Base-by-base conservation (phyloP, 2,888 invertebrate genomes). In the Platycheirus rosarum region DNA sequence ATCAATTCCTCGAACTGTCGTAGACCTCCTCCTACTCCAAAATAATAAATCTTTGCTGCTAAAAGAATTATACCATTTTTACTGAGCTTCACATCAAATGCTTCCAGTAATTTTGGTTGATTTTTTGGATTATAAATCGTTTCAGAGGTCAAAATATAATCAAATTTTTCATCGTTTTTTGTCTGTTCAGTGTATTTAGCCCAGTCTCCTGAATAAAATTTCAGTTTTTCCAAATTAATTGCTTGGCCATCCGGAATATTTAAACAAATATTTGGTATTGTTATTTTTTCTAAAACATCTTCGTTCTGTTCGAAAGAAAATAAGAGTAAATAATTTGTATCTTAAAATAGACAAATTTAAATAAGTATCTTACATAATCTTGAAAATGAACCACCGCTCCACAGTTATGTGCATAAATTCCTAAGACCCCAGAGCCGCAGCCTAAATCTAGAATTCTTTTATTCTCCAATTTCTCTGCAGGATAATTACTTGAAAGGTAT, bases 1-100 rank as follows among this genome's bases (percentile, higher is more conserved):
- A 97, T 86, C 60, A 92, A 89, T 48, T 92, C 89, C 89, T 95
- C 93, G 92, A 98, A 98, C 85, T 95, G 93, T 84, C 94, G 91
- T 42, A 94, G 92, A 9, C 97, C 95, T 60, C 98, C 98, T 9
- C 98, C 98, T 18, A 98, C 97, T 84, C 98, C 98, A 92, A 98
- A 98, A 90, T 99, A 99, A 90, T 95, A 94, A 11, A 93, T 93
- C 92, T 98, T 99, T 2, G 97, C 98, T 63, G 97, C 98, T 69
- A 98, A 90, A 89, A 93, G 94, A 84, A 92, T 91, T 48, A 88
- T 87, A 42, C 97, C 98, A 85, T 92, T 93, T 0, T 76, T 11
- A 85, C 92, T 93, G 0, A 90, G 60, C 85, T 92, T 92, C 46
- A 91, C 89, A 86, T 92, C 91, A 86, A 97, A 94, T 18, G 96